Evolutionary conservation across 2,113 vertebrate species (phyloP).

Genomic region (Camarhynchus parvulus): DNA sequence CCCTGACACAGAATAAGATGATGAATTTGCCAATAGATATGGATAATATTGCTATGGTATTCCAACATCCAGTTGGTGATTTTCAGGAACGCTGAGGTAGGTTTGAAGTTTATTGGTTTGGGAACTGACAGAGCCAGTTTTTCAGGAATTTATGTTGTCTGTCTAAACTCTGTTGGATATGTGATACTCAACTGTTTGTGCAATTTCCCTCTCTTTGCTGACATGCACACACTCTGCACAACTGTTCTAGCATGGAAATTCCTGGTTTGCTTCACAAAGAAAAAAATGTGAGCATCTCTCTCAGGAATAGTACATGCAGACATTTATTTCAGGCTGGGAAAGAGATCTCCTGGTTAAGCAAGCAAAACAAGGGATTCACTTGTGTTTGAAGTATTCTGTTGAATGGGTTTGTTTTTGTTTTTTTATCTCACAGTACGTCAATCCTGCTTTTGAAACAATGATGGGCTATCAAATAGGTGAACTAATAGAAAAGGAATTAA

Average conservation of each 20-base stretch:
- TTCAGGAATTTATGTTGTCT: not conserved
- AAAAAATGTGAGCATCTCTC: not conserved
- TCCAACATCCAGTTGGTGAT: not conserved
- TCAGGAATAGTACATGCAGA: not conserved
- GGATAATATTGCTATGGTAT: not conserved
- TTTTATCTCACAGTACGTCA: constrained; percentile 87
- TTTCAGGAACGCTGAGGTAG: not conserved
- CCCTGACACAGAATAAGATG: not conserved
- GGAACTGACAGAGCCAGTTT: not conserved
- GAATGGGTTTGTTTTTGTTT: not conserved
- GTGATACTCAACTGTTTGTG: not conserved
- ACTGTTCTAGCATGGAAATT: not conserved
- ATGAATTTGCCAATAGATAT: not conserved
- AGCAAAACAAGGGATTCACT: not conserved
- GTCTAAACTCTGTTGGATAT: not conserved
- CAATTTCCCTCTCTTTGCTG: not conserved
- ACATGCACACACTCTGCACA: not conserved
- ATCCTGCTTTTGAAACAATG: constrained; percentile 92
- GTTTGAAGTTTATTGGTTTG: not conserved
- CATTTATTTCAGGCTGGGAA: not conserved
- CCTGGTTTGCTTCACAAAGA: not conserved
- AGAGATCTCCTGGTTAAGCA: not conserved
- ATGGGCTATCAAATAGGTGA: constrained; percentile 96
- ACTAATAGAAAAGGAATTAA: constrained; percentile 92
- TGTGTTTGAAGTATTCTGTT: not conserved